Percentiles rank a stretch among this genome's conserved stretches.
Conservation (phyloP, 2,797 vertebrate species). For the Pseudopleuronectes americanus region DNA sequence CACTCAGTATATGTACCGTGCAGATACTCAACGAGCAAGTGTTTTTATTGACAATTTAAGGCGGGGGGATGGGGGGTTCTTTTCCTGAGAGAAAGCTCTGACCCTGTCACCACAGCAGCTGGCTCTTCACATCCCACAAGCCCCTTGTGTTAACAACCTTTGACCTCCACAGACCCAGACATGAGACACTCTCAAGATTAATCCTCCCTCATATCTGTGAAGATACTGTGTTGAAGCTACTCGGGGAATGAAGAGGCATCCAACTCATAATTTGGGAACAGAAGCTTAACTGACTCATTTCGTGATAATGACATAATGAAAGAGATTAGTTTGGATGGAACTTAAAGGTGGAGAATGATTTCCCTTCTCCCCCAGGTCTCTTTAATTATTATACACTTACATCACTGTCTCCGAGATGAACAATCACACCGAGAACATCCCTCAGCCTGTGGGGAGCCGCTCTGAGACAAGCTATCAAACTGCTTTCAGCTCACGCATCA, state of each 20-base stretch:
- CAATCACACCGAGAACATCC: conserved; percentile 4
- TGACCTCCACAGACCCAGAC: conserved; percentile 42
- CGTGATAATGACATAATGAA: neutral
- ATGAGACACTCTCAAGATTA: conserved; percentile 36
- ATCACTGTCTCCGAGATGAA: conserved; percentile 14
- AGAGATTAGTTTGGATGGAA: conserved; percentile 7
- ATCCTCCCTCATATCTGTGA: neutral
- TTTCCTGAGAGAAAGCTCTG: conserved; percentile 68
- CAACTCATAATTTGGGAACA: neutral
- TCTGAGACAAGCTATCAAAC: conserved; percentile 1
- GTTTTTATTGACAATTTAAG: neutral
- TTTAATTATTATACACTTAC: neutral
- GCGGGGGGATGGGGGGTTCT: conserved; percentile 4
- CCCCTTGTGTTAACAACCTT: conserved; percentile 38
- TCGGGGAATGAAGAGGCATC: too few species aligned
- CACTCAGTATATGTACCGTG: neutral
- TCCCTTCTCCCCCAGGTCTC: neutral
- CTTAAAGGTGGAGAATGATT: neutral
- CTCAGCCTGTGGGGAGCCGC: conserved; percentile 4
- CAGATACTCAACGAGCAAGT: neutral
- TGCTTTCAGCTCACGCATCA: conserved; percentile 18
- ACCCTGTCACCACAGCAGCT: conserved; percentile 37
- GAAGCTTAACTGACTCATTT: conserved; percentile 3
- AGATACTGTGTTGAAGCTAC: neutral
- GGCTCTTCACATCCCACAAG: conserved; percentile 69